These are phyloP conservation scores for Hirtodrosophila duncani DNA, from an alignment of 2,888 invertebrate species.

Conservation along the genomic window DNA sequence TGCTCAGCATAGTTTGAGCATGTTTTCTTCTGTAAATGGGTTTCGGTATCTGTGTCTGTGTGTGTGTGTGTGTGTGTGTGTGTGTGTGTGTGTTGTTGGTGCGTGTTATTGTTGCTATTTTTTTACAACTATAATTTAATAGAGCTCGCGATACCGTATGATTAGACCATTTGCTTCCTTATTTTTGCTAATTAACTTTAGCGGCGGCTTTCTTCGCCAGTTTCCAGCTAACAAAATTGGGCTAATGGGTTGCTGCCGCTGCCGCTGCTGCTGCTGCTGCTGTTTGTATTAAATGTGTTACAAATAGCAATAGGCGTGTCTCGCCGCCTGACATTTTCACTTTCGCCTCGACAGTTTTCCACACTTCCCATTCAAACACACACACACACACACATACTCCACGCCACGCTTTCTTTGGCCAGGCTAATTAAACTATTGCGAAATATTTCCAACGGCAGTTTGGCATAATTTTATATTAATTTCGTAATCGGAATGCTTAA, in stretches of 20 bases:
- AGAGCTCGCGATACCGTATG: slow-evolving; percentile 46
- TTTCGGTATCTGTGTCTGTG: slow-evolving; percentile 59
- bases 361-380: background rate
- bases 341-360: slow-evolving; percentile 41
- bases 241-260: slow-evolving; percentile 34
- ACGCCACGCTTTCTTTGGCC: background rate
- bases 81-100: slow-evolving; percentile 2
- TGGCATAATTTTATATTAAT: slow-evolving; percentile 31
- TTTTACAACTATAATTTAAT: slow-evolving; percentile 61
- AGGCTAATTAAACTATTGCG: slow-evolving; percentile 53
- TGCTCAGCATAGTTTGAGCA: slow-evolving; percentile 35
- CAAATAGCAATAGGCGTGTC: slow-evolving; percentile 23
- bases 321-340: slow-evolving; percentile 45
- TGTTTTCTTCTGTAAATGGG: slow-evolving; percentile 61
- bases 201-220: slow-evolving; percentile 16
- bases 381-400: background rate
- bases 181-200: slow-evolving; percentile 59
- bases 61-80: background rate
- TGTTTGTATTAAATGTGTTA: slow-evolving; percentile 29
- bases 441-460: slow-evolving; percentile 36
- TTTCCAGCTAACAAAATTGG: slow-evolving; percentile 47
- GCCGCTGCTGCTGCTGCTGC: slow-evolving; percentile 5
- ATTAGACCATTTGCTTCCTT: slow-evolving; percentile 64
- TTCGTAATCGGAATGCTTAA: slow-evolving; percentile 46
- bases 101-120: slow-evolving; percentile 23